These are phyloP conservation scores for Sminthurinus aureus DNA, from an alignment of 2,888 invertebrate species.

Conservation along the genomic window DNA sequence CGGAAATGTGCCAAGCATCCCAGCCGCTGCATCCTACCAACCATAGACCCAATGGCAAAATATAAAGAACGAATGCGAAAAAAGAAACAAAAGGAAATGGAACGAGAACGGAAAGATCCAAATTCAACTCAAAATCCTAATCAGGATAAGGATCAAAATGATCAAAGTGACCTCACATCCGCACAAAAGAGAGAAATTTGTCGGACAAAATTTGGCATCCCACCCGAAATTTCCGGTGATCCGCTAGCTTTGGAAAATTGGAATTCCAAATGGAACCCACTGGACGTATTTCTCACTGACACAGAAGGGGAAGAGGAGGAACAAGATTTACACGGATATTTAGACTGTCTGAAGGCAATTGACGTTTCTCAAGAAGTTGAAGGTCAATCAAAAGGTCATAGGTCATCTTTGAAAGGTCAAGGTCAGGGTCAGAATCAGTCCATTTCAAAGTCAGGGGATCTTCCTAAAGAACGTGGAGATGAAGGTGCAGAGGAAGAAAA, in stretches of 20 bases:
- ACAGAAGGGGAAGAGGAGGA: slow-evolving; percentile 22
- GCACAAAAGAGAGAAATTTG: too few species aligned
- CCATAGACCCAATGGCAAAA: not conserved
- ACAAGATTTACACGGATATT: not conserved
- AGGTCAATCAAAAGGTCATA: not conserved
- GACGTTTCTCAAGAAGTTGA: not conserved
- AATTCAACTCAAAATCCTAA: not conserved
- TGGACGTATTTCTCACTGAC: slow-evolving; percentile 18
- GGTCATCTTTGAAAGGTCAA: not conserved
- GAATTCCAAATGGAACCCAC: not conserved
- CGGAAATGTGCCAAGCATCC: slow-evolving; percentile 15
- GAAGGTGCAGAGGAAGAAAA: not conserved
- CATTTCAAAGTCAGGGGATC: not conserved
- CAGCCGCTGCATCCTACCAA: not conserved
- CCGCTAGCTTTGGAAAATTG: not conserved
- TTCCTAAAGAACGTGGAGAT: not conserved
- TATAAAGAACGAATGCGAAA: not conserved
- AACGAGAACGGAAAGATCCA: not conserved
- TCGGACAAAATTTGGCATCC: too few species aligned
- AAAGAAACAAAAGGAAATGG: not conserved
- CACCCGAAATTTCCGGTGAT: not conserved
- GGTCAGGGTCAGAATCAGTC: not conserved
- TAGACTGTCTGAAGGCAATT: slow-evolving; percentile 8
- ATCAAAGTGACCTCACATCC: not conserved
- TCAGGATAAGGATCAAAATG: not conserved